Evolutionary conservation across 2,797 vertebrate species (phyloP).

Genomic region (Gymnoscopelus microlampas): DNA sequence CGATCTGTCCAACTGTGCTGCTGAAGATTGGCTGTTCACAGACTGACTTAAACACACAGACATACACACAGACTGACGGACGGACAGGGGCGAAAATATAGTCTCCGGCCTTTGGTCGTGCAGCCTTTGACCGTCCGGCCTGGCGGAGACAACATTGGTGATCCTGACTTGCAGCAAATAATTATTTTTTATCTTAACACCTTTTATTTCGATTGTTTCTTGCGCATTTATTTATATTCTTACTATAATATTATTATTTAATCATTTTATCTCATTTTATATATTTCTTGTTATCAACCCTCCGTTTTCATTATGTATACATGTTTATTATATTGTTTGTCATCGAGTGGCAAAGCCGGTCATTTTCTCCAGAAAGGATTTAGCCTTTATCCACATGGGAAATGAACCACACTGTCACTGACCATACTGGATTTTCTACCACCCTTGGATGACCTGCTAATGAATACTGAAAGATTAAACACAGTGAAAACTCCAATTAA

Average conservation of each 20-base stretch:
- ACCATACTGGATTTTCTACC: background rate
- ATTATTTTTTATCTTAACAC: background rate
- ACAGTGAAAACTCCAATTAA: constrained; percentile 2
- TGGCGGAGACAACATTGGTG: no score
- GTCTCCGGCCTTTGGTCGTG: no score
- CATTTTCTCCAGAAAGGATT: background rate
- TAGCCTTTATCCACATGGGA: background rate
- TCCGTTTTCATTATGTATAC: background rate
- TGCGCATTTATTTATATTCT: no score
- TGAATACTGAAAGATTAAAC: background rate
- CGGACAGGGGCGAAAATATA: no score
- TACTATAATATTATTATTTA: no score
- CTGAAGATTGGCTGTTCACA: no score
- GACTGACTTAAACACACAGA: no score
- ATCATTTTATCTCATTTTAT: no score
- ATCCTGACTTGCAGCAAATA: no score
- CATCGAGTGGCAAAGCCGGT: background rate
- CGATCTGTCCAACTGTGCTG: no score
- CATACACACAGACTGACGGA: no score
- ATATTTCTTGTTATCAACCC: background rate
- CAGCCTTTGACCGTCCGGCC: no score
- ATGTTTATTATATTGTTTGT: background rate
- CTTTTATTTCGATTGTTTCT: background rate
- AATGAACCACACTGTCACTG: background rate
- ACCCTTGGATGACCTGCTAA: background rate